phyloP scores from a whole-genome alignment of 2,797 vertebrate genomes.

The Geotrypetes seraphini region DNA sequence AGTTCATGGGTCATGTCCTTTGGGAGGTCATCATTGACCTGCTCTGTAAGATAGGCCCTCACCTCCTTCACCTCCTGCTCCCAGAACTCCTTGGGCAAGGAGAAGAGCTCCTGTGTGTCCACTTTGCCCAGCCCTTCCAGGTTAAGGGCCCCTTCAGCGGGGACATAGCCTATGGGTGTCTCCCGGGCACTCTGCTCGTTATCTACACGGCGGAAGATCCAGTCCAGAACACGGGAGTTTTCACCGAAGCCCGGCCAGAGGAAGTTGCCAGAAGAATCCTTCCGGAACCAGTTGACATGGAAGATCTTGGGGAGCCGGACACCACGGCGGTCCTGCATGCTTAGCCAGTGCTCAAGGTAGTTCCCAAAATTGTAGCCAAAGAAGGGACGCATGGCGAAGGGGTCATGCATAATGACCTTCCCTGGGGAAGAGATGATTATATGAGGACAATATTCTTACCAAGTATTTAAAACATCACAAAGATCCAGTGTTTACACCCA shows the following conservation, averaged over 20 bases:
- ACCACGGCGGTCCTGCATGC: slow-evolving; percentile 63
- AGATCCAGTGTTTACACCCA: no score
- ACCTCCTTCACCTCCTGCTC: slow-evolving; percentile 69
- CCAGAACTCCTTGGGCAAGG: slow-evolving; percentile 76
- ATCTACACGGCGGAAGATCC: slow-evolving; percentile 76
- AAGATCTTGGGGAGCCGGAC: slow-evolving; percentile 76
- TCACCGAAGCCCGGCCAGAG: slow-evolving; percentile 91
- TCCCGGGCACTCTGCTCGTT: slow-evolving; percentile 55
- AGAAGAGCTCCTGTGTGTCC: slow-evolving; percentile 50
- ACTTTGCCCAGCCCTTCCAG: slow-evolving; percentile 51
- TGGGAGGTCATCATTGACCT: slow-evolving; percentile 75
- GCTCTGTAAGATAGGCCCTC: slow-evolving; percentile 68
- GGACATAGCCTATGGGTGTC: slow-evolving; percentile 70
- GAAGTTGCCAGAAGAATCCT: slow-evolving; percentile 61
- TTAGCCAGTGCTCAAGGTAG: slow-evolving; percentile 84
- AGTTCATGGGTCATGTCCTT: slow-evolving; percentile 66
- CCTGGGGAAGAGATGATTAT: slow-evolving; percentile 47
- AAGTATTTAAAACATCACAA: no score
- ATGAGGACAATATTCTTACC: not conserved
- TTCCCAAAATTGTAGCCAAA: slow-evolving; percentile 89
- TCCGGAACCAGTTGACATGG: slow-evolving; percentile 91
- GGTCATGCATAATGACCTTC: slow-evolving; percentile 82
- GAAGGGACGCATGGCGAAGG: slow-evolving; percentile 89
- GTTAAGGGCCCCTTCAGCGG: slow-evolving; percentile 63
- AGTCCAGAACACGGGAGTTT: slow-evolving; percentile 79